Evolutionary conservation across 1,140 invertebrate species (phyloP).

Genomic region (Neodiprion pinetum): DNA sequence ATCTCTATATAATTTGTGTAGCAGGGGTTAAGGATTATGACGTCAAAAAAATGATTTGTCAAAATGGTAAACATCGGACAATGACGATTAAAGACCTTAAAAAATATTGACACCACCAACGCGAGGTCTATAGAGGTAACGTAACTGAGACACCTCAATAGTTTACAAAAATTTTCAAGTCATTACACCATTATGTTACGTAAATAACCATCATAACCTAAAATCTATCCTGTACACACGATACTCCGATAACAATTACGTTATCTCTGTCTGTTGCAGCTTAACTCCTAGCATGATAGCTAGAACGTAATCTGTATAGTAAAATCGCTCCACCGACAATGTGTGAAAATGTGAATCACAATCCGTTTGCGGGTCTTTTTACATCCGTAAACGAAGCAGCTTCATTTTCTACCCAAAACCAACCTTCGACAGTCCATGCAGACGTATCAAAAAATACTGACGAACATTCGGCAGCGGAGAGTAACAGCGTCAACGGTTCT

Average conservation of each 20-base stretch:
- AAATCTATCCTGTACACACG: background rate
- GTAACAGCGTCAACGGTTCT: background rate
- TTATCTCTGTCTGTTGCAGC: background rate
- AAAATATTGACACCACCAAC: background rate
- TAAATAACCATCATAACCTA: background rate
- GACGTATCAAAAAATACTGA: conserved; percentile 23
- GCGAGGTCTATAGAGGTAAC: background rate
- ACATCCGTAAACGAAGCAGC: conserved; percentile 46
- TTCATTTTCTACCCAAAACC: conserved; percentile 44
- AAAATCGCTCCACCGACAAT: conserved; percentile 34
- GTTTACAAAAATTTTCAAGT: background rate
- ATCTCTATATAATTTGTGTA: too few relatives aligned
- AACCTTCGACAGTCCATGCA: conserved; percentile 5
- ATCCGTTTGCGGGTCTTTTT: conserved; percentile 62
- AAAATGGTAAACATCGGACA: background rate
- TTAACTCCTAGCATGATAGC: background rate
- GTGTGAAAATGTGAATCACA: conserved; percentile 52
- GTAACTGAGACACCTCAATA: background rate
- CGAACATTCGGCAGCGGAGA: conserved; percentile 20
- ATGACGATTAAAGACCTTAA: background rate
- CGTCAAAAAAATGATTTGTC: conserved; percentile 1
- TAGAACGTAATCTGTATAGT: background rate
- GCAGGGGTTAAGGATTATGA: background rate
- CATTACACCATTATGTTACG: background rate
- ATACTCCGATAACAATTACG: background rate